Base-by-base conservation (phyloP, 2,113 vertebrate genomes). In the Lepidothrix coronata region DNA sequence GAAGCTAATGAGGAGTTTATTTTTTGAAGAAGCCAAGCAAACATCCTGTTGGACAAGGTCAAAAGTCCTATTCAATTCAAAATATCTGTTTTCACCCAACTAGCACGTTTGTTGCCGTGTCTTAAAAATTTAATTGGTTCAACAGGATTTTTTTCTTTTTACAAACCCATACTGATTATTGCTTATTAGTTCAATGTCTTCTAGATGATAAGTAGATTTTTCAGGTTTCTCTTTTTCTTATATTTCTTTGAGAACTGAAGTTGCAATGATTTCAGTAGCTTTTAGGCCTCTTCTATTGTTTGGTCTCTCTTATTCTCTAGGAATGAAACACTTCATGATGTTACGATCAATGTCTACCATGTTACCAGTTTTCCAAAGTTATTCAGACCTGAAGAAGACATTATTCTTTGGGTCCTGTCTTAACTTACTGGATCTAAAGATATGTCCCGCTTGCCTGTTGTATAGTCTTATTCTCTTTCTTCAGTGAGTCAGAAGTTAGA, bases 401-500 rank as follows among this genome's bases (percentile, higher is more conserved):
- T 22, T 71, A 2, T 55, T 68, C 33, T 70, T 61, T 2, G 1
- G 9, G 4, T 58, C 23, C 5, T 65, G 5, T 35, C 27, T 65
- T 68, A 76, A 52, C 12, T 79, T 73, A 6, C 11, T 57, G 7
- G 24, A 31, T 84, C 14, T 80, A 48, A 89, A 80, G 24, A 19
- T 20, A 4, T 27, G 21, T 61, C 27, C 12, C 0, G 0, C 24
- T 61, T 39, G 17, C 24, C 37, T 63, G 16, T 59, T 55, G 11
- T 21, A 30, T 11, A 49, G 31, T 11, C 19, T 67, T 66, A 16
- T 15, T 79, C 17, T 67, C 21, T 58, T 49, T 67, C 54, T 70
- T 89, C 33, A 73, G 30, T 57, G 35, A 30, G 33, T 27, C 6
- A 5, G 25, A 22, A 63, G 15, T 65, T 43, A 77, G 24, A 73